Conservation (phyloP, 2,113 vertebrate genomes). For the Hyperopisus bebe region DNA sequence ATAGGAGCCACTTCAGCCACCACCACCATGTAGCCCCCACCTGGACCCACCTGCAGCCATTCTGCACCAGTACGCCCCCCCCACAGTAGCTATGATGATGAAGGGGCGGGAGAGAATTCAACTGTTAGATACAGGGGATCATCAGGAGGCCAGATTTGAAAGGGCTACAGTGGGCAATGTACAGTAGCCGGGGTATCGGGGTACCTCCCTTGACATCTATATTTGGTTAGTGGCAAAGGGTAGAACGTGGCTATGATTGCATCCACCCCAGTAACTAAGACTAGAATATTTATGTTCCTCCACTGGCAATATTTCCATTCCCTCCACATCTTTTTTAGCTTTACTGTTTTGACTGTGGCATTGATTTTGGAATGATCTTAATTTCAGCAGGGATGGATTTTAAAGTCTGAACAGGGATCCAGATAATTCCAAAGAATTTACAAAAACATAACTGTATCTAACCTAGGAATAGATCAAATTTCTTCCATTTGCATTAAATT, state of each 20-base stretch:
- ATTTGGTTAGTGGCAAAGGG: not conserved
- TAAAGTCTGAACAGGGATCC: not conserved
- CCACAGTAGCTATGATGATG: not conserved
- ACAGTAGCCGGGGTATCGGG: not conserved
- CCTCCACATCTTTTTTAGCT: not conserved
- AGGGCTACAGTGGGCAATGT: not conserved
- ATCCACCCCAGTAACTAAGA: not conserved
- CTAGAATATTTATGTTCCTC: not conserved
- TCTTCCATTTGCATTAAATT: not conserved
- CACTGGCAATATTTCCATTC: not conserved
- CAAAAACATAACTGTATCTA: not conserved
- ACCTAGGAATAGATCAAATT: not conserved
- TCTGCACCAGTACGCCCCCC: not conserved
- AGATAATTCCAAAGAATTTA: not conserved
- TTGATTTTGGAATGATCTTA: not conserved
- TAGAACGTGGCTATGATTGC: not conserved
- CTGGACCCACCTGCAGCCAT: not conserved
- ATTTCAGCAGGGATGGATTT: not conserved
- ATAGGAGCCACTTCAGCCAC: not conserved
- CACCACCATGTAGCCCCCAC: not conserved
- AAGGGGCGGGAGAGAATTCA: not conserved
- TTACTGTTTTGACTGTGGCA: not conserved
- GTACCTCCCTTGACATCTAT: not conserved
- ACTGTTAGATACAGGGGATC: not conserved
- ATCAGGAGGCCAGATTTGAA: not conserved